Percentiles rank a stretch among this genome's conserved stretches.
phyloP scores from a whole-genome alignment of 2,113 vertebrate genomes.

The Daubentonia madagascariensis region DNA sequence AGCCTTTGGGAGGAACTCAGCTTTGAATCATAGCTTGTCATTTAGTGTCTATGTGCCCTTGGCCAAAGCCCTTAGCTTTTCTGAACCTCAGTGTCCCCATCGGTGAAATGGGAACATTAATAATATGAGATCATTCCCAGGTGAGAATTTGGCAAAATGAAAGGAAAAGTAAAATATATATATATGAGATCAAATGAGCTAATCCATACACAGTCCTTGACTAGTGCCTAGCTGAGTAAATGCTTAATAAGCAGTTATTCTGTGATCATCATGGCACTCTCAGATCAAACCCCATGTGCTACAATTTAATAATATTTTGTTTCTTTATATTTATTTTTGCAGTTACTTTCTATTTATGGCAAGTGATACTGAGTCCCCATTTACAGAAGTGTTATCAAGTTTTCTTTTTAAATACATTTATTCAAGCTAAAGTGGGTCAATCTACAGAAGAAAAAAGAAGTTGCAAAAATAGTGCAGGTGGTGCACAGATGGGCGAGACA shows the following conservation, averaged over 20 bases:
- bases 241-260: constrained; percentile 60
- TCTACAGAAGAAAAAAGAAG: constrained; percentile 8
- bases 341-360: constrained; percentile 70
- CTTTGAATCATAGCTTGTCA: background rate
- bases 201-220: constrained; percentile 24
- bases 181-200: background rate
- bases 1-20: background rate
- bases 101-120: constrained; percentile 20
- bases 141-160: background rate
- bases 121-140: background rate
- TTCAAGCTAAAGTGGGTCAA: constrained; percentile 74
- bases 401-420: constrained; percentile 69
- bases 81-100: background rate
- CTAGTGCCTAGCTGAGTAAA: background rate
- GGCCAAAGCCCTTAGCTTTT: background rate
- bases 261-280: constrained; percentile 40
- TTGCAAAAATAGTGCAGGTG: constrained; percentile 42
- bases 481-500: constrained; percentile 24
- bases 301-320: constrained; percentile 68
- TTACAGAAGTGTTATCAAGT: constrained; percentile 70
- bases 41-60: background rate
- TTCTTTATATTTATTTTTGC: constrained; percentile 71
- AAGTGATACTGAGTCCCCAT: constrained; percentile 64
- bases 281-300: constrained; percentile 58
- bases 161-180: background rate